Evolutionary conservation across 2,888 invertebrate genomes (phyloP).

Genomic region (Leptopilina myrica): DNA sequence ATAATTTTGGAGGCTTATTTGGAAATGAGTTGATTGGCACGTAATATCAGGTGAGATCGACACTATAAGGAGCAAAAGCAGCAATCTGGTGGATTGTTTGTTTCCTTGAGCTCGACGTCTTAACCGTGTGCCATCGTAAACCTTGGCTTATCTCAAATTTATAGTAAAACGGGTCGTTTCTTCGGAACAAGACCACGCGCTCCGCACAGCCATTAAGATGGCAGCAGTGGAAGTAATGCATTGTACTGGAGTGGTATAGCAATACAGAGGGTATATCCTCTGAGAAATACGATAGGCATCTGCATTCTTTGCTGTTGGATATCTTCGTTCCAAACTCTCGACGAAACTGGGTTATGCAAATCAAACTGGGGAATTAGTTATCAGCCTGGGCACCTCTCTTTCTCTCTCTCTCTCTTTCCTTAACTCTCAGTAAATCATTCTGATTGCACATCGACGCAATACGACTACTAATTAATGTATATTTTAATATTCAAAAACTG

Average conservation of each 20-base stretch:
- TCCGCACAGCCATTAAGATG: constrained; percentile 60
- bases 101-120: constrained; percentile 57
- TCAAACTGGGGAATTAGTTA: constrained; percentile 58
- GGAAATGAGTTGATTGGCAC: not conserved
- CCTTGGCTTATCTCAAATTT: constrained; percentile 70
- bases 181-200: constrained; percentile 59
- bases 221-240: constrained; percentile 53
- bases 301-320: constrained; percentile 44
- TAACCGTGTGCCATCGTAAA: constrained; percentile 62
- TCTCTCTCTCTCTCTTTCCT: constrained; percentile 6
- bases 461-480: constrained; percentile 3
- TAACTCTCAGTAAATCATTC: constrained; percentile 24
- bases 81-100: constrained; percentile 61
- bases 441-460: not conserved
- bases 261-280: constrained; percentile 29
- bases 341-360: constrained; percentile 56
- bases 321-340: constrained; percentile 41
- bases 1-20: not conserved
- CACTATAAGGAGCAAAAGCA: constrained; percentile 52
- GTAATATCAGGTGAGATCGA: not conserved
- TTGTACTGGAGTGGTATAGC: constrained; percentile 53
- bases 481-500: not conserved
- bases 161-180: constrained; percentile 67
- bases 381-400: constrained; percentile 41
- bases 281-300: constrained; percentile 51